Evolutionary conservation across 2,113 vertebrate genomes (phyloP).

Genomic region (Tupaia tana): DNA sequence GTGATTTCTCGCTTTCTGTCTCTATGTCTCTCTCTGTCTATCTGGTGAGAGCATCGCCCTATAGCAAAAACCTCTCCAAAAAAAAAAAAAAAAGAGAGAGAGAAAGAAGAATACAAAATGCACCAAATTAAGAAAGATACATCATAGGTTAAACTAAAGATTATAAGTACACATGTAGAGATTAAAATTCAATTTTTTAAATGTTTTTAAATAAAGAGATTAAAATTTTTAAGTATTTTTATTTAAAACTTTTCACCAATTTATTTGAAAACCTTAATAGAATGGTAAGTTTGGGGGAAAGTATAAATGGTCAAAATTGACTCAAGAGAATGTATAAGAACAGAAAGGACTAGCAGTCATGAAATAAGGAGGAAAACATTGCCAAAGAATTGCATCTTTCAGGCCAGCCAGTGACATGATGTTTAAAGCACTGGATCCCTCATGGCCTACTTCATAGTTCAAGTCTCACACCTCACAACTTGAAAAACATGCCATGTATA

Average conservation of each 20-base stretch:
- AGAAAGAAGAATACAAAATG: not conserved
- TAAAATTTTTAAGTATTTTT: not conserved
- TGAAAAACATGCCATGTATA: too few relatives aligned
- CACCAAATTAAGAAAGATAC: not conserved
- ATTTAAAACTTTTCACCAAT: not conserved
- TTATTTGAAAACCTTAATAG: conserved; percentile 30
- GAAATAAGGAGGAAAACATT: not conserved
- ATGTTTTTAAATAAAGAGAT: not conserved
- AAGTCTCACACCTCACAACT: too few relatives aligned
- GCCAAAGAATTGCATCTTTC: not conserved
- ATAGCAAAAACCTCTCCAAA: too few relatives aligned
- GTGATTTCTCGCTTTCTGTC: too few relatives aligned
- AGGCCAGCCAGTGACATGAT: not conserved
- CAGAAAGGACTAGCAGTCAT: not conserved
- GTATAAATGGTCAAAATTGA: not conserved
- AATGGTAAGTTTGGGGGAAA: not conserved
- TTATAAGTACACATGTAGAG: not conserved
- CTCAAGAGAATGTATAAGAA: not conserved
- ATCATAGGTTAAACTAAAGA: not conserved
- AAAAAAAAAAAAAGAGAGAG: not conserved
- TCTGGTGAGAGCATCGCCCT: too few relatives aligned
- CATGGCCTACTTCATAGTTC: too few relatives aligned
- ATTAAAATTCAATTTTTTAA: not conserved
- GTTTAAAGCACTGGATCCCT: too few relatives aligned
- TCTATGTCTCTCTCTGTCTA: too few relatives aligned